Percentiles rank a stretch among this genome's conserved stretches.
Conservation (phyloP, 2,113 vertebrate genomes). For the Nerophis ophidion region DNA sequence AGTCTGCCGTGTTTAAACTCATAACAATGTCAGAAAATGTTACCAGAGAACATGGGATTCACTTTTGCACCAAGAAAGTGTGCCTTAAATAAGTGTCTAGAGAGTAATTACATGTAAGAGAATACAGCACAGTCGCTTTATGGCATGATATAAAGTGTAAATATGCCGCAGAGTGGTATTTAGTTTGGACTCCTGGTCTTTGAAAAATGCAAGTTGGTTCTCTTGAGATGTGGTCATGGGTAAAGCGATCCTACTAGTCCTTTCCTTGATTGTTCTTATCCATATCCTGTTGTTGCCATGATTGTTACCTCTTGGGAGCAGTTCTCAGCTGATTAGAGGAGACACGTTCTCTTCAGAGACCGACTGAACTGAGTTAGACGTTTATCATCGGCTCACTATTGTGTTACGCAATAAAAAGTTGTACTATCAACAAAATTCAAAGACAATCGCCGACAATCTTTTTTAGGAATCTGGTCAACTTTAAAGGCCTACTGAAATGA, state of each 20-base stretch:
- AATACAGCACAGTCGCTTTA: constrained; percentile 16
- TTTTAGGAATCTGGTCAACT: no score
- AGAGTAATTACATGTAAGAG: constrained; percentile 36
- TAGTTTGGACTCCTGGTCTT: constrained; percentile 25
- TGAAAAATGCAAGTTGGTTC: constrained; percentile 41
- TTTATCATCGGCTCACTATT: constrained; percentile 7
- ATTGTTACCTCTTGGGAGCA: constrained; percentile 43
- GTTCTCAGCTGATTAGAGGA: constrained; percentile 48
- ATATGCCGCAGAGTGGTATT: constrained; percentile 7
- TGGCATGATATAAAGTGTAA: constrained; percentile 12
- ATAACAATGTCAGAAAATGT: constrained; percentile 41
- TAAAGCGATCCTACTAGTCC: constrained; percentile 35
- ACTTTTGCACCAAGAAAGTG: constrained; percentile 31
- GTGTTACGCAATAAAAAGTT: background rate
- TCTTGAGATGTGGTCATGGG: constrained; percentile 35
- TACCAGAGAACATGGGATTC: constrained; percentile 21
- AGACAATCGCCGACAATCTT: no score
- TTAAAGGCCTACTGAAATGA: no score
- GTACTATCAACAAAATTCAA: background rate
- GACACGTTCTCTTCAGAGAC: constrained; percentile 39
- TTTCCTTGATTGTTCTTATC: constrained; percentile 59
- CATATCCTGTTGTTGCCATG: constrained; percentile 56
- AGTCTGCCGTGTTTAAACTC: constrained; percentile 42
- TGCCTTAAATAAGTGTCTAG: constrained; percentile 38
- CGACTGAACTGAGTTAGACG: constrained; percentile 16